Evolutionary conservation across 2,113 vertebrate species (phyloP), one percentile per base, ranked within the genome.

Genomic region (Petaurus breviceps): DNA sequence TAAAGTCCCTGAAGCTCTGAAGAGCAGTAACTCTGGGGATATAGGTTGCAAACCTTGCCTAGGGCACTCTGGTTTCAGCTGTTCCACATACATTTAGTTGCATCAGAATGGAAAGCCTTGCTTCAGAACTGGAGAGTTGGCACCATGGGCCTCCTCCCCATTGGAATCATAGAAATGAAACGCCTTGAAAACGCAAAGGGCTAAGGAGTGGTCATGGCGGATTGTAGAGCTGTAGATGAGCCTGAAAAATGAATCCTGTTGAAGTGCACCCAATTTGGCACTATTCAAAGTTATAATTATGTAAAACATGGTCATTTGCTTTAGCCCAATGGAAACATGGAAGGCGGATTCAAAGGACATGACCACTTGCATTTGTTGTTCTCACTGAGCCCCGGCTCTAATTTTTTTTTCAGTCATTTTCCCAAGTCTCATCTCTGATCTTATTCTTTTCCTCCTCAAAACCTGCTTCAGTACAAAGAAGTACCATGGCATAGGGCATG

Each of bases 31-130:
- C 68, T 84, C n/a, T 22, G 6, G 16, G 31, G 19, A 22, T 43
- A 19, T 84, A 43, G 68, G 68, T 53, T 95, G 90, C 37, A 89
- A n/a, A 90, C 47, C 3, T 89, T 92, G n/a, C 28, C 89, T 93
- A 93, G 84, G n/a, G 53, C 14, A 52, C 28, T 92, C 77, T 55
- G 89, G 61, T 53, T 55, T 43, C 2, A 92, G 25, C 46, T 95
- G 90, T 51, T 54, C 49, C n/a, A 93, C 16, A 50, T 52, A 46
- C 90, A 55, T 68, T 61, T 84, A 92, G 47, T 47, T 95, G 6
- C 10, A 16, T 49, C 22, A n/a, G 89, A 95, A 95, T 49, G 22
- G 23, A 84, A 95, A 93, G 92, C 51, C 50, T 93, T 77, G 6
- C 50, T 37, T 24, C 22, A 49, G 3, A 51, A 50, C 0, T 23